Evolutionary conservation across 1,140 invertebrate genomes (phyloP).

Genomic region (Chrysomallon squamiferum): DNA sequence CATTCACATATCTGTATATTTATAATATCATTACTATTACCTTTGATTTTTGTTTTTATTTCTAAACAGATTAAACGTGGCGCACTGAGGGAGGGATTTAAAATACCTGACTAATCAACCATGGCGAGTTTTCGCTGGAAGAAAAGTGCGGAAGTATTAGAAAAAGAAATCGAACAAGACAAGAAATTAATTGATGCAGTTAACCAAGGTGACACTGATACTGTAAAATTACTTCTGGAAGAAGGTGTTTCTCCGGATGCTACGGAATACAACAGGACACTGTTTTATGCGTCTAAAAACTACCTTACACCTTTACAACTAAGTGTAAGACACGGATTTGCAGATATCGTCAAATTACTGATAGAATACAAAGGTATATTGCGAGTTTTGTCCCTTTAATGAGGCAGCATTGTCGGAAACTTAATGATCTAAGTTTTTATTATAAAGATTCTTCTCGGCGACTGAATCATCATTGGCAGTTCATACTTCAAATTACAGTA

Average conservation of each 20-base stretch:
- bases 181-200: conserved; percentile 30
- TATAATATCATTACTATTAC: too few relatives aligned
- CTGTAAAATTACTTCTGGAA: conserved; percentile 33
- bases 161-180: conserved; percentile 36
- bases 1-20: too few relatives aligned
- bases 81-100: too few relatives aligned
- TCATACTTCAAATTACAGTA: too few relatives aligned
- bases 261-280: conserved; percentile 50
- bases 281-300: conserved; percentile 60
- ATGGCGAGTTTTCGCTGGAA: conserved; percentile 12
- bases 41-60: too few relatives aligned
- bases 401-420: too few relatives aligned
- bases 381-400: too few relatives aligned
- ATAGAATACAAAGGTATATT: conserved; percentile 43
- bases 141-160: conserved; percentile 16
- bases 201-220: conserved; percentile 25
- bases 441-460: neutral
- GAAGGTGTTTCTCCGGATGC: conserved; percentile 51
- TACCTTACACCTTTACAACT: conserved; percentile 56
- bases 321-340: conserved; percentile 28
- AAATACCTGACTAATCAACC: neutral
- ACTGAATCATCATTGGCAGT: too few relatives aligned
- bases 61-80: too few relatives aligned
- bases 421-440: neutral
- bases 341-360: conserved; percentile 33